Evolutionary conservation across 2,797 vertebrate species (phyloP).

Genomic region (Serranus cabrilla): DNA sequence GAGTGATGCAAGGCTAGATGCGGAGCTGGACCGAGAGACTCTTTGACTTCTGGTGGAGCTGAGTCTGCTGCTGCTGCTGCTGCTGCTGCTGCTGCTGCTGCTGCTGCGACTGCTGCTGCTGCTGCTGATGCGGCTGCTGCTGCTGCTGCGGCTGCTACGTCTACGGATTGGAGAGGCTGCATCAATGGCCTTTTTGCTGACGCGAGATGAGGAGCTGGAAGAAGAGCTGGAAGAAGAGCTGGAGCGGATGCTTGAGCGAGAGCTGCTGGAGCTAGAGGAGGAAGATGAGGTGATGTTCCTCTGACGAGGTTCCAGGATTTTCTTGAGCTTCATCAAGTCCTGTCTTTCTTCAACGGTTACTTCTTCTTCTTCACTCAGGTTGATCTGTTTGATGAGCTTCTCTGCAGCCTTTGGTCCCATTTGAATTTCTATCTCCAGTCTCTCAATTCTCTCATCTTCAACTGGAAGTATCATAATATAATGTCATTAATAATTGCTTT

Average conservation of each 20-base stretch:
- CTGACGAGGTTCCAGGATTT: constrained; percentile 75
- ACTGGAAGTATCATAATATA: constrained; percentile 54
- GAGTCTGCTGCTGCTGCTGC: constrained; percentile 3
- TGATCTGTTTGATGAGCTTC: constrained; percentile 81
- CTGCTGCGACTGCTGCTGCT: constrained; percentile 9
- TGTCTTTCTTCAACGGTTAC: constrained; percentile 55
- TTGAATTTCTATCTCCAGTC: constrained; percentile 86
- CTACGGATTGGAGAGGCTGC: neutral
- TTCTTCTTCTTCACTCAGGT: constrained; percentile 68
- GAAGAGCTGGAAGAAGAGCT: constrained; percentile 33
- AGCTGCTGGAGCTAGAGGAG: constrained; percentile 68
- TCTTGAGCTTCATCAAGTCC: constrained; percentile 83
- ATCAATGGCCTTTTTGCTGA: constrained; percentile 12
- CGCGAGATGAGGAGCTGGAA: constrained; percentile 53
- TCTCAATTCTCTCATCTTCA: constrained; percentile 82
- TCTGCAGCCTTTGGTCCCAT: constrained; percentile 84
- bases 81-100: too few relatives aligned
- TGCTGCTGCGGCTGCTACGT: neutral
- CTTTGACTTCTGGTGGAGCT: constrained; percentile 46
- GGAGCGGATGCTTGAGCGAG: constrained; percentile 46
- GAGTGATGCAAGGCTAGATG: constrained; percentile 67
- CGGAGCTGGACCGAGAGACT: constrained; percentile 66
- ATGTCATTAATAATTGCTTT: neutral
- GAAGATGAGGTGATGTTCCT: constrained; percentile 57
- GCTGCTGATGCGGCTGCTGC: neutral